These are phyloP conservation scores for Paraplagusia blochii DNA, from an alignment of 2,113 vertebrate genomes.

Conservation along the genomic window DNA sequence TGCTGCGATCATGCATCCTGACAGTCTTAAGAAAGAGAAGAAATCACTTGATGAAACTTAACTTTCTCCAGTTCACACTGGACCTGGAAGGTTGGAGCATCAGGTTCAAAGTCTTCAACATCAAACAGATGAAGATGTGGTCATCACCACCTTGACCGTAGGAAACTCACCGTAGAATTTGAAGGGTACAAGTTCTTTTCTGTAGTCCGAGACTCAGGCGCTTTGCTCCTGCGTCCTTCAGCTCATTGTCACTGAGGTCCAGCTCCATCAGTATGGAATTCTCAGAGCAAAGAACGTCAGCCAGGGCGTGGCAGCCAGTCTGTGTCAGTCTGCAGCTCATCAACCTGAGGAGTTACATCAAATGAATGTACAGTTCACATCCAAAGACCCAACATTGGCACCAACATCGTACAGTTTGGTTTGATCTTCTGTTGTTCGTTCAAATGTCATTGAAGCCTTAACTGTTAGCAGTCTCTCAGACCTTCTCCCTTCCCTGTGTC, in stretches of 20 bases:
- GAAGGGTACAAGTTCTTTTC: neutral
- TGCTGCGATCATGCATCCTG: slow-evolving; percentile 1
- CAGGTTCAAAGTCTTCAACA: neutral
- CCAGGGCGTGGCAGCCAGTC: neutral
- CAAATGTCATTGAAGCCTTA: too few relatives aligned
- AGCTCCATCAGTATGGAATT: neutral
- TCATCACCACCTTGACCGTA: too few relatives aligned
- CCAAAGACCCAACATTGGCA: too few relatives aligned
- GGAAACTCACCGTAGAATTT: neutral
- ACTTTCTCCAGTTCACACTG: too few relatives aligned
- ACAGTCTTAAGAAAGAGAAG: neutral
- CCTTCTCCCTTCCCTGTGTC: too few relatives aligned
- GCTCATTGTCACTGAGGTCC: slow-evolving; percentile 3
- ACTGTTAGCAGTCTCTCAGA: too few relatives aligned
- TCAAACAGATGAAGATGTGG: too few relatives aligned
- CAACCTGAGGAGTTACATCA: neutral
- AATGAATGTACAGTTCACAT: too few relatives aligned
- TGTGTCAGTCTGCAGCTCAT: neutral
- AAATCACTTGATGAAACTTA: neutral
- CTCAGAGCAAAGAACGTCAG: neutral
- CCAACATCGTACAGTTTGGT: too few relatives aligned
- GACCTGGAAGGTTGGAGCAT: too few relatives aligned
- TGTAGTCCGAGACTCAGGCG: neutral
- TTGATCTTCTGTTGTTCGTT: too few relatives aligned
- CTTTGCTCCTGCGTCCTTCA: neutral